Conservation (phyloP, 2,113 vertebrate species). For the Isichthys henryi region DNA sequence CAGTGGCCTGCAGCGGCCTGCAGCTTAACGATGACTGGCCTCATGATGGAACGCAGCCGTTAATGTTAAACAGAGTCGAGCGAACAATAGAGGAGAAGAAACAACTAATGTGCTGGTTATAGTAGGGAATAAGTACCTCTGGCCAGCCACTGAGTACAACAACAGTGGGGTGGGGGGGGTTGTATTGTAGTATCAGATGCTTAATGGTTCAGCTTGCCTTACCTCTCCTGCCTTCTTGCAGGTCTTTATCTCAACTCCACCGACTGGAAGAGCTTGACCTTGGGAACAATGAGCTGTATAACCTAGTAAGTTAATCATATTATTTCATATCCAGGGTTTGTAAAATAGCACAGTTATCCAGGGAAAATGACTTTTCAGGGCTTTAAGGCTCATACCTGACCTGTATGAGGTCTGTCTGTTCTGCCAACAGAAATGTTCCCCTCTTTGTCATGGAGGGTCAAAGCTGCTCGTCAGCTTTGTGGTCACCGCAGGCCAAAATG, state of each 20-base stretch:
- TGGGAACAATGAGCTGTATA: slow-evolving; percentile 94
- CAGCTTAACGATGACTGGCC: not conserved
- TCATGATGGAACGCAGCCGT: not conserved
- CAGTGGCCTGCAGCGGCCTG: not conserved
- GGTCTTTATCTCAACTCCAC: slow-evolving; percentile 83
- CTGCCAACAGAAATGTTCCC: not conserved
- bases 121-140: not conserved
- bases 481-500: not conserved
- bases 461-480: not conserved
- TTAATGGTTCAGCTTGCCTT: not conserved
- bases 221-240: slow-evolving; percentile 48
- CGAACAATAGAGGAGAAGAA: not conserved
- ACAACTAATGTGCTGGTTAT: not conserved
- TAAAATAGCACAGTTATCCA: not conserved
- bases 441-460: not conserved
- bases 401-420: not conserved
- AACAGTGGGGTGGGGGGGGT: not conserved
- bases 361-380: not conserved
- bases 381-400: not conserved
- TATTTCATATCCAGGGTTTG: slow-evolving; percentile 28
- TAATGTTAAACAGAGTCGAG: not conserved
- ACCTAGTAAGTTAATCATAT: slow-evolving; percentile 71
- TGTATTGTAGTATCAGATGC: not conserved
- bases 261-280: slow-evolving; percentile 94
- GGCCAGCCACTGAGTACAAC: not conserved